phyloP scores from a whole-genome alignment of 53 echinoderm and acorn worm species.

The Patiria pectinifera region DNA sequence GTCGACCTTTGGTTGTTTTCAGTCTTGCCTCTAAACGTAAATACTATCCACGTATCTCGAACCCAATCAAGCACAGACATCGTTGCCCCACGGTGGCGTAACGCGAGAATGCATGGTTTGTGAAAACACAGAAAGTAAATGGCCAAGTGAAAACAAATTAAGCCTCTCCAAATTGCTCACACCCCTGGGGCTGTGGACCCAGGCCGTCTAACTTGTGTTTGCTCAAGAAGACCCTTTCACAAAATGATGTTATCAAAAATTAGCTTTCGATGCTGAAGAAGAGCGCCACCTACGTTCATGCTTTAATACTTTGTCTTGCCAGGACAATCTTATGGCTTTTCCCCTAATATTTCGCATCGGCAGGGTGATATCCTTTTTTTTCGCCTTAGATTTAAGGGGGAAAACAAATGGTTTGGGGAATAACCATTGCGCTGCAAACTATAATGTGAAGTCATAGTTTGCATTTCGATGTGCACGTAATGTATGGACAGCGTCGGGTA shows the following conservation, averaged over 20 bases:
- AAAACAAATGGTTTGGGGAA: no score
- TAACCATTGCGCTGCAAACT: no score
- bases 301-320: no score
- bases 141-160: constrained; percentile 61
- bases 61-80: constrained; percentile 22
- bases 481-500: no score
- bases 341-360: no score
- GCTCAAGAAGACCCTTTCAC: neutral
- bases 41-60: constrained; percentile 1
- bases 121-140: constrained; percentile 16
- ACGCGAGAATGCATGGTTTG: constrained; percentile 22
- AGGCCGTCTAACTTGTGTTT: constrained; percentile 29
- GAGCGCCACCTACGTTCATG: no score
- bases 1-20: constrained; percentile 57
- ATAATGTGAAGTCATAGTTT: no score
- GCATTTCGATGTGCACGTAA: no score
- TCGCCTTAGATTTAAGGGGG: no score
- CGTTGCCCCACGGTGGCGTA: constrained; percentile 40
- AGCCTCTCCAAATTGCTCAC: constrained; percentile 45
- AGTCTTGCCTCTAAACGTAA: constrained; percentile 38
- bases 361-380: no score
- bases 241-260: neutral
- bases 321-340: no score
- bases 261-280: neutral
- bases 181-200: constrained; percentile 42